phyloP scores from a whole-genome alignment of 2,888 invertebrate species.

The Pyrochroa serraticornis region DNA sequence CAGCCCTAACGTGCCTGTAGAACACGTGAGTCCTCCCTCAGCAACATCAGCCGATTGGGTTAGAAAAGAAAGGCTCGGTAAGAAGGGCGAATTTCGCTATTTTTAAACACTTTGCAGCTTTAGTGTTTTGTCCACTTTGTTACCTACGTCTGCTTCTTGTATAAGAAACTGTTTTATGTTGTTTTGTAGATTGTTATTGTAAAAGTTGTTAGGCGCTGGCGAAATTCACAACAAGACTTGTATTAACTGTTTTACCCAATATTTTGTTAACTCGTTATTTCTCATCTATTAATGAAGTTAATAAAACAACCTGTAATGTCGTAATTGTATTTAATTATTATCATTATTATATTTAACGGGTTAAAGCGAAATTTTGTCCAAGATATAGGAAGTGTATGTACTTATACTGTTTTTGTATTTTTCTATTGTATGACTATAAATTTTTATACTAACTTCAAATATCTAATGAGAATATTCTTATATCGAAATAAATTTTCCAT shows the following conservation, averaged over 20 bases:
- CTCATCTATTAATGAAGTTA: too few relatives aligned
- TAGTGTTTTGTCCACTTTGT: conserved; percentile 30
- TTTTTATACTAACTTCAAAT: too few relatives aligned
- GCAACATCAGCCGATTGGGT: conserved; percentile 80
- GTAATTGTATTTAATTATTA: too few relatives aligned
- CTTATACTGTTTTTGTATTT: too few relatives aligned
- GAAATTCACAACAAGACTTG: conserved; percentile 14
- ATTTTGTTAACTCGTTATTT: conserved; percentile 2
- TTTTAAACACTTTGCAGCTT: conserved; percentile 64
- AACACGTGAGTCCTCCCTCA: conserved; percentile 57
- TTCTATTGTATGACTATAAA: too few relatives aligned
- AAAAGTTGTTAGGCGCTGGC: conserved; percentile 26
- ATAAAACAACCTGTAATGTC: too few relatives aligned
- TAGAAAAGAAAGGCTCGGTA: conserved; percentile 85
- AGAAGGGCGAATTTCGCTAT: conserved; percentile 94
- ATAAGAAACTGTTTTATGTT: conserved; percentile 28
- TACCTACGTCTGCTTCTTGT: conserved; percentile 33
- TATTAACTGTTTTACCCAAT: conserved; percentile 7
- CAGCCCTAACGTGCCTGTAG: conserved; percentile 59
- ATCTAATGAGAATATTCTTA: too few relatives aligned
- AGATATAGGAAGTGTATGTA: too few relatives aligned
- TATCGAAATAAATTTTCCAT: too few relatives aligned
- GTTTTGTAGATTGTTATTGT: conserved; percentile 30
- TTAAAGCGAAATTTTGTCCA: too few relatives aligned
- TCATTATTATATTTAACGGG: too few relatives aligned